Percentiles rank a stretch among this genome's conserved stretches.
These are phyloP conservation scores for Epistrophe grossulariae DNA, from an alignment of 2,888 invertebrate species.

Conservation along the genomic window DNA sequence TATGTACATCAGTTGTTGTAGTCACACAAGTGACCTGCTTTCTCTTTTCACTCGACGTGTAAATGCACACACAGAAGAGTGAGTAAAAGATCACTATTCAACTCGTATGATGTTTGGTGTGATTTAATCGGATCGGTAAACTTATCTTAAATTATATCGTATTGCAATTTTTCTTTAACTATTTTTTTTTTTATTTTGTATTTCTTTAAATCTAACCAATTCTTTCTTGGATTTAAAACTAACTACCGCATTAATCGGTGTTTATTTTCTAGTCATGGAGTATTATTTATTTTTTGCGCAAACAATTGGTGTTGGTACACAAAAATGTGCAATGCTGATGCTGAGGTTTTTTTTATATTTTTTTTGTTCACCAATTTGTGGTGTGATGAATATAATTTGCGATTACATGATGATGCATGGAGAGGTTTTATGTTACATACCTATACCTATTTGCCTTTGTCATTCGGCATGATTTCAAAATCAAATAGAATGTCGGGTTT, in stretches of 20 bases:
- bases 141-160: conserved; percentile 63
- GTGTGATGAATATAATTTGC: conserved; percentile 51
- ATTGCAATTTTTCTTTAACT: conserved; percentile 38
- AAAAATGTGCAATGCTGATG: conserved; percentile 48
- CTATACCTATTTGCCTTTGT: conserved; percentile 7
- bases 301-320: conserved; percentile 29
- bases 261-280: conserved; percentile 34
- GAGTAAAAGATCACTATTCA: conserved; percentile 51
- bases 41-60: conserved; percentile 66
- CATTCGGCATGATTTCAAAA: conserved; percentile 44
- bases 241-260: conserved; percentile 46
- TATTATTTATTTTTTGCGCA: conserved; percentile 59
- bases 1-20: conserved; percentile 5
- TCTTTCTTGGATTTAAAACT: conserved; percentile 31
- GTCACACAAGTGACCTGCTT: conserved; percentile 74
- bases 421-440: conserved; percentile 24
- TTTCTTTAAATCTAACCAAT: conserved; percentile 24
- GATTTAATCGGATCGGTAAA: conserved; percentile 48
- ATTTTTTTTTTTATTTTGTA: not conserved
- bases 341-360: conserved; percentile 34
- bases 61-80: conserved; percentile 46
- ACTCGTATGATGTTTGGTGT: conserved; percentile 24
- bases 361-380: conserved; percentile 30
- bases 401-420: conserved; percentile 55
- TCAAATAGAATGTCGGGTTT: conserved; percentile 60